Base-by-base conservation (phyloP, 2,797 vertebrate genomes). In the Remorina albescens region DNA sequence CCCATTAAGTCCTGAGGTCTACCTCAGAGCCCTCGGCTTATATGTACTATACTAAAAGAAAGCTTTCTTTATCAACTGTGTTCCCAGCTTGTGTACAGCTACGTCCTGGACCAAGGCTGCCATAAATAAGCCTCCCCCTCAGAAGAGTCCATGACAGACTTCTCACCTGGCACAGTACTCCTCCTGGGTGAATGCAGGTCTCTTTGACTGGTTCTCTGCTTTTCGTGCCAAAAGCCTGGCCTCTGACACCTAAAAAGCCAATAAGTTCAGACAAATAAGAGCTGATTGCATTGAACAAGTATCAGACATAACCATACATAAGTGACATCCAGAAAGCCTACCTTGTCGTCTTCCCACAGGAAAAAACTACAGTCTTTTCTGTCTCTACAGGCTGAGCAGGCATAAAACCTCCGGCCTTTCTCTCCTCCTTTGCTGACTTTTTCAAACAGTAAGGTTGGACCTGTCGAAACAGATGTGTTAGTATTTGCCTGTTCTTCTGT, bases 261-360 rank as follows among this genome's bases (percentile, higher is more conserved):
- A 56, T 1, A 0, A 1, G 47, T n/a, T n/a, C 1, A 49, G 21
- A 57, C 12, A 0, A 32, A 41, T 23, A 1, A 41, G 4, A 12
- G 23, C 12, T n/a, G 2, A 16, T 0, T 10, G 4, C 39, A 19
- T 51, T 32, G 13, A 0, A 41, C 10, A 6, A 0, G 13, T 4
- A 4, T 36, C 7, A 0, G 9, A 28, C 2, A 4, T 30, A 0
- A 1, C 41, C 8, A 6, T 30, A 30, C 25, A 4, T 7, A 1
- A 0, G 21, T 5, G 0, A n/a, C 2, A 2, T 8, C 1, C 23
- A 30, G 15, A 0, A n/a, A 58, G 9, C 67, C 59, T 90, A 98
- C 97, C 95, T 97, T 98, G 59, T 99, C 98, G 82, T 97, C 94
- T 77, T 96, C 96, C 97, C 98, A 98, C 51, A 98, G 97, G 80